Base-by-base conservation (phyloP, 2,888 invertebrate genomes). In the Andrena trimmerana region DNA sequence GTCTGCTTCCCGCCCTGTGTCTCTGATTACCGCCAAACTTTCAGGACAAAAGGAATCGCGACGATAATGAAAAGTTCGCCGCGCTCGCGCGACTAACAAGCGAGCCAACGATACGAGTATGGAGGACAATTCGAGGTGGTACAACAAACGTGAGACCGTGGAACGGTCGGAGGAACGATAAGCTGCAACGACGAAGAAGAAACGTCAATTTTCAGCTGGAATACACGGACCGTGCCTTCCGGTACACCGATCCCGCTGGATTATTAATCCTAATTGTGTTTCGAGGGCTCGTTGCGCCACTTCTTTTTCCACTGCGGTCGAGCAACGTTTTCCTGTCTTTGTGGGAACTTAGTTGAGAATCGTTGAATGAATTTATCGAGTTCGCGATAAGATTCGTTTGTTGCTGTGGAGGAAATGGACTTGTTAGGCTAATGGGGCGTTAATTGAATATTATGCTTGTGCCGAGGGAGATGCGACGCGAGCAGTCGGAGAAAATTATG, bases 211-310 rank as follows among this genome's bases (percentile, higher is more conserved):
- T 92, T 88, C 88, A 91, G 86, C 2, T 83, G 89, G 87, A 90
- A 90, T 88, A 87, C 88, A 83, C 90, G 90, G 90, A 92, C 88
- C 92, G 91, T 92, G 87, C 84, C 93, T 93, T 93, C 92, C 92
- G 93, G 93, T 93, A 90, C 91, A 90, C 88, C 89, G 91, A 91
- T 91, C 91, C 83, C 24, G 81, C 54, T 63, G 60, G 76, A 86
- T 86, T 86, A 87, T 87, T 87, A 87, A 74, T 86, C 81, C 65
- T 79, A 73, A 76, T 83, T 81, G 74, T 81, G 74, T 83, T 66
- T 20, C 60, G 36, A 48, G 63, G 48, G 29, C 57, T 57, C 36
- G 69, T 69, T 33, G 54, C 69, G 54, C 63, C 52, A 65, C 63
- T 77, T 48, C 36, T 50, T 52, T 81, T 20, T 33, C 20, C 50